phyloP scores from a whole-genome alignment of 2,797 vertebrate genomes.

The Hydrophis major region DNA sequence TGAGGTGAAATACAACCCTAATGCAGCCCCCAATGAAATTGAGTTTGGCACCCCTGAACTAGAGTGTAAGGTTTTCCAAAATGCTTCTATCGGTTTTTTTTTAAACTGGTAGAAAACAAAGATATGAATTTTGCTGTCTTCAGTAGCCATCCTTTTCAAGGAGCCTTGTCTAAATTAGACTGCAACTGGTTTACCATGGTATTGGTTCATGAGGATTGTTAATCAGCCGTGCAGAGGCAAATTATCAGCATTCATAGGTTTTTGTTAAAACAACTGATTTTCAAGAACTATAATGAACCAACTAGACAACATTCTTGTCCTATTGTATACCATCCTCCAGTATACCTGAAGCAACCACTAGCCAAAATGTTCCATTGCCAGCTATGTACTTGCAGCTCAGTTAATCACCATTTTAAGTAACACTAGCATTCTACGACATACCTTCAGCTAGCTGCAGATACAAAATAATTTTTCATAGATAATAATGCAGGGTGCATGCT shows the following conservation, averaged over 20 bases:
- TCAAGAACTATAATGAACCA: neutral
- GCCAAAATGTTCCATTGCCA: neutral
- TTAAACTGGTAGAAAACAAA: neutral
- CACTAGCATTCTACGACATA: neutral
- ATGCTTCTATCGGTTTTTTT: neutral
- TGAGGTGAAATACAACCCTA: too few relatives aligned
- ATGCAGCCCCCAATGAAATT: too few relatives aligned
- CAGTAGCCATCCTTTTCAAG: neutral
- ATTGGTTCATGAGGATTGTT: neutral
- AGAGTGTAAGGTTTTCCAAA: neutral
- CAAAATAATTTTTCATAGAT: neutral
- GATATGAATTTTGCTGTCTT: neutral
- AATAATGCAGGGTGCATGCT: neutral
- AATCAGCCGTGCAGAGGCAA: neutral
- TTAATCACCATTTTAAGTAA: neutral
- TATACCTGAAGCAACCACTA: neutral
- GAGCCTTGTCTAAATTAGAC: neutral
- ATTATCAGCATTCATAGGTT: neutral
- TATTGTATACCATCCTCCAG: neutral
- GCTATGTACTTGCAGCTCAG: neutral
- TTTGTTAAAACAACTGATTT: neutral
- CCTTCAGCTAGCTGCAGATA: neutral
- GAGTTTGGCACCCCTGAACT: neutral
- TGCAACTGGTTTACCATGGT: neutral
- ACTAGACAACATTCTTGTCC: neutral